Evolutionary conservation across 2,113 vertebrate genomes (phyloP).

Genomic region (Microcebus murinus): DNA sequence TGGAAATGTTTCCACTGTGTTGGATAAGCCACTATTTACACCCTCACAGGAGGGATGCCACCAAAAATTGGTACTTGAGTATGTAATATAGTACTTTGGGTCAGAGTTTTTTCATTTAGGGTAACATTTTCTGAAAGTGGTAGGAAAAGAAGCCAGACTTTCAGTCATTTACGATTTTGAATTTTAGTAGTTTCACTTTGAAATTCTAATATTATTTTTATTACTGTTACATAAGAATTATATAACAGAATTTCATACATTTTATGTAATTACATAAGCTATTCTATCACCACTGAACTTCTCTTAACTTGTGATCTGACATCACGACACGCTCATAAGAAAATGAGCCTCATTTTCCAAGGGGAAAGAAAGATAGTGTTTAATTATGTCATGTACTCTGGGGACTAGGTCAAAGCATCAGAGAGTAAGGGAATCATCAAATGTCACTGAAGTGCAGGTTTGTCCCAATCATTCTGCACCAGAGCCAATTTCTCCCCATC

Average conservation of each 20-base stretch:
- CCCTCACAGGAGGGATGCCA: not conserved
- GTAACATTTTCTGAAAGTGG: not conserved
- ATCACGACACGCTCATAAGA: not conserved
- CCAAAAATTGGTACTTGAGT: not conserved
- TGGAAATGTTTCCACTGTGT: not conserved
- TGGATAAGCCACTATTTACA: slow-evolving; percentile 21
- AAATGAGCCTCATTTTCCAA: not conserved
- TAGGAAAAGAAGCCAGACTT: not conserved
- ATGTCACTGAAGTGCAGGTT: not conserved
- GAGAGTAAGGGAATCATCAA: not conserved
- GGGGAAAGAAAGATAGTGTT: not conserved
- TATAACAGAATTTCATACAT: not conserved
- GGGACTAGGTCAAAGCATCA: not conserved
- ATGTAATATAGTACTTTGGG: not conserved
- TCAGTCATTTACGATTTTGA: not conserved
- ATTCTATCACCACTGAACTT: not conserved
- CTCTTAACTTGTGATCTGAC: not conserved
- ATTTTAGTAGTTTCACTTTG: slow-evolving; percentile 20
- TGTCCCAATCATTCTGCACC: not conserved
- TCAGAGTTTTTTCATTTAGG: not conserved
- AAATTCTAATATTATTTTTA: not conserved
- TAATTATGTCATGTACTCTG: not conserved
- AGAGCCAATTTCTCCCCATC: rapidly evolving
- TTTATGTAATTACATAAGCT: not conserved
- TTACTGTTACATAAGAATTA: not conserved